Conservation (phyloP, 2,113 vertebrate genomes). For the Eleginops maclovinus region DNA sequence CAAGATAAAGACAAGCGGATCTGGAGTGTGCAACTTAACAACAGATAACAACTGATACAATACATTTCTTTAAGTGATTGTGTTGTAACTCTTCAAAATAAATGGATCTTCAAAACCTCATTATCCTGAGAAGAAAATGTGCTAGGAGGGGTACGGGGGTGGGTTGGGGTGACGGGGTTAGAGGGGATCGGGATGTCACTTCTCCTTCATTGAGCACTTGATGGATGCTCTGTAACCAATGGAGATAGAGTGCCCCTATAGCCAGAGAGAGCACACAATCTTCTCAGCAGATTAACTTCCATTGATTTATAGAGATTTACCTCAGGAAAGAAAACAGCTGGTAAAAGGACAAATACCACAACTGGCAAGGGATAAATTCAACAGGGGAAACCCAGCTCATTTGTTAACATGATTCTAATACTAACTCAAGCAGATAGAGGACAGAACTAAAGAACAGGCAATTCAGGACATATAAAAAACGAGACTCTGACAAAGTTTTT, state of each 20-base stretch:
- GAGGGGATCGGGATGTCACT: slow-evolving; percentile 68
- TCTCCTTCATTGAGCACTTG: slow-evolving; percentile 77
- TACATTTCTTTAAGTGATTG: background rate
- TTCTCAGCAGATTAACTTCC: slow-evolving; percentile 83
- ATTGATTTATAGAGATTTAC: slow-evolving; percentile 85
- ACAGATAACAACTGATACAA: slow-evolving; percentile 40
- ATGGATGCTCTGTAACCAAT: slow-evolving; percentile 86
- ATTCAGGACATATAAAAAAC: slow-evolving; percentile 9
- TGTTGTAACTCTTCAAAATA: slow-evolving; percentile 2
- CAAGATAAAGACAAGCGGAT: slow-evolving; percentile 34
- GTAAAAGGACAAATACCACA: slow-evolving; percentile 75
- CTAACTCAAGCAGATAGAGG: slow-evolving; percentile 14
- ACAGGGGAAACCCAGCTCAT: slow-evolving; percentile 57
- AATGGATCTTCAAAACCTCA: slow-evolving; percentile 24
- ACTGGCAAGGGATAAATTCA: slow-evolving; percentile 75
- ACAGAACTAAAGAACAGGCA: slow-evolving; percentile 23
- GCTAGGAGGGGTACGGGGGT: slow-evolving; percentile 9
- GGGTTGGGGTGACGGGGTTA: slow-evolving; percentile 59
- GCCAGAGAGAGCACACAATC: slow-evolving; percentile 66
- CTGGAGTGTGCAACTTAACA: slow-evolving; percentile 10
- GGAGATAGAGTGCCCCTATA: slow-evolving; percentile 74
- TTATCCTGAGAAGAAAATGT: slow-evolving; percentile 42
- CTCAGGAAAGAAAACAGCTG: slow-evolving; percentile 83
- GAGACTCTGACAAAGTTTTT: slow-evolving; percentile 4
- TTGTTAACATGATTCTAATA: slow-evolving; percentile 63